phyloP scores from a whole-genome alignment of 2,113 vertebrate genomes.

The Scalopus aquaticus region DNA sequence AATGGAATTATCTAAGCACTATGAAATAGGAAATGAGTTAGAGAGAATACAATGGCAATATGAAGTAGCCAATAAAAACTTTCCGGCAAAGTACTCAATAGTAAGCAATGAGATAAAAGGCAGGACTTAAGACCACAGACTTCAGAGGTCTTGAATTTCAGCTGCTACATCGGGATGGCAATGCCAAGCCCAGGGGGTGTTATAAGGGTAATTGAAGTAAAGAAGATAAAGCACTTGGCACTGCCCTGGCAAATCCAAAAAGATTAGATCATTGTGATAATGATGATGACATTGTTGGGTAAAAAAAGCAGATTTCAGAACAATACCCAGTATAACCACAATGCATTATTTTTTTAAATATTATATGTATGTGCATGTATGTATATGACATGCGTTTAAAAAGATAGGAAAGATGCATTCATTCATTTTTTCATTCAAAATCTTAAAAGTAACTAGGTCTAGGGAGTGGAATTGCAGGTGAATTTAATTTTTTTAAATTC shows the following conservation, averaged over 20 bases:
- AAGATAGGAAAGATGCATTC: not conserved
- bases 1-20: constrained; percentile 47
- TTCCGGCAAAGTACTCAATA: not conserved
- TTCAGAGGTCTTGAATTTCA: not conserved
- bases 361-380: not conserved
- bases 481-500: not conserved
- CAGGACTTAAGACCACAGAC: not conserved
- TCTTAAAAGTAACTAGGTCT: not conserved
- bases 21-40: constrained; percentile 9
- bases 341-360: not conserved
- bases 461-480: not conserved
- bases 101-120: not conserved
- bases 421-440: not conserved
- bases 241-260: not conserved
- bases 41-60: not conserved
- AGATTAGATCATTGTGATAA: not conserved
- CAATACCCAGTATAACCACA: not conserved
- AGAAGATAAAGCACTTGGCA: not conserved
- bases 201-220: not conserved
- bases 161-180: not conserved
- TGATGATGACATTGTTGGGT: not conserved
- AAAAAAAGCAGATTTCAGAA: not conserved
- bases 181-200: not conserved
- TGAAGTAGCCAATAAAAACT: not conserved
- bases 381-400: not conserved